phyloP scores from a whole-genome alignment of 2,113 vertebrate genomes.

The Gadus macrocephalus region DNA sequence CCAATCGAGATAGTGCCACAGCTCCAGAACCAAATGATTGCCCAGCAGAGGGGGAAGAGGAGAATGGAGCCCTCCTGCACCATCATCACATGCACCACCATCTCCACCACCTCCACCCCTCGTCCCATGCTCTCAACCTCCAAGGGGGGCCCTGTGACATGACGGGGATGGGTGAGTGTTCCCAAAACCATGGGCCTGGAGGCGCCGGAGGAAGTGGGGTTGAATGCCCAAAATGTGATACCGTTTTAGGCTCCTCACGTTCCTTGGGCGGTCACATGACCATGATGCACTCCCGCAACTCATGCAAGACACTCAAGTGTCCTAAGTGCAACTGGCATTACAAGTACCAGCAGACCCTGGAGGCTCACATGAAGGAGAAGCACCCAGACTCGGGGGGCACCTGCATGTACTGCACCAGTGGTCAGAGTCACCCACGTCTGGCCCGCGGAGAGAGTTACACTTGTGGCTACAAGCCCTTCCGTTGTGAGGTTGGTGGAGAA shows the following conservation, averaged over 20 bases:
- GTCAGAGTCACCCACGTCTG: constrained; percentile 94
- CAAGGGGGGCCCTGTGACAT: constrained; percentile 87
- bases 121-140: constrained; percentile 74
- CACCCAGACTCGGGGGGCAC: constrained; percentile 95
- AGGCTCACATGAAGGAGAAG: constrained; percentile 99
- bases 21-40: constrained; percentile 99
- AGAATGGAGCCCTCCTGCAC: constrained; percentile 76
- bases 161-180: constrained; percentile 84
- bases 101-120: constrained; percentile 73
- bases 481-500: constrained; percentile 79
- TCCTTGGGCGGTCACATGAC: constrained; percentile 99
- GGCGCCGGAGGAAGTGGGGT: constrained; percentile 82
- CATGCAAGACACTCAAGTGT: constrained; percentile 99
- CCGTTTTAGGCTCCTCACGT: constrained; percentile 93
- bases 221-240: constrained; percentile 98
- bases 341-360: constrained; percentile 99
- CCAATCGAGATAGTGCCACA: constrained; percentile 98
- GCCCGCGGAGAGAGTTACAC: constrained; percentile 98
- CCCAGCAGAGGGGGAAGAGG: constrained; percentile 88
- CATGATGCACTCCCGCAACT: constrained; percentile 99
- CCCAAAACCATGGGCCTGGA: constrained; percentile 83
- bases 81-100: constrained; percentile 76
- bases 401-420: constrained; percentile 91
- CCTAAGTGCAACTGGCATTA: constrained; percentile 99
- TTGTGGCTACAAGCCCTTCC: constrained; percentile 98